Evolutionary conservation across 2,113 vertebrate species (phyloP), one percentile per base, ranked within the genome.

Genomic region (Entomyzon cyanotis): DNA sequence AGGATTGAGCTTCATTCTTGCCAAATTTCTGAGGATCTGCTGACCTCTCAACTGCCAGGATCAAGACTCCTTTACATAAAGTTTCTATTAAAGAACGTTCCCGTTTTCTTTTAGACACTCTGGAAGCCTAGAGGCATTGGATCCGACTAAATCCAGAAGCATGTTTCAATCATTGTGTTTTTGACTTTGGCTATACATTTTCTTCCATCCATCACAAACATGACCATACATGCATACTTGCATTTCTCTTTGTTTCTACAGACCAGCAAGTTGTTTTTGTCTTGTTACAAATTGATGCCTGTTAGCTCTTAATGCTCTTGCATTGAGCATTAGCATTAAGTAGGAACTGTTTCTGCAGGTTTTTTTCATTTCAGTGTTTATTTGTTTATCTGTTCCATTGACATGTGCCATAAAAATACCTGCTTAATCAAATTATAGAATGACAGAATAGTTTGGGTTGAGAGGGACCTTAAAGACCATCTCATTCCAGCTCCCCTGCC

Each of bases 101-200:
- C 16, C 9, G 19, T 70, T 81, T 42, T 35, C 12, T 52, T 76
- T 85, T 52, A 53, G 30, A 42, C 7, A 30, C 15, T 31, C 9
- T 58, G 23, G 22, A 63, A 37, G n/a, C 19, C 56, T 47, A n/a
- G 27, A 76, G 39, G 4, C 39, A 9, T 25, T 75, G 28, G n/a
- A 37, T 30, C 37, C 63, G 28, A 69, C 22, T 76, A 63, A 63
- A 49, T 59, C 19, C 2, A 69, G 50, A 37, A 68, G 14, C 35
- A 20, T 3, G 1, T 68, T 79, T 52, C 49, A 59, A 3, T 30
- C 0, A 1, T 18, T 46, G 31, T 12, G 6, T 10, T 55, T 13
- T 19, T 85, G 37, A 33, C 53, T 77, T 76, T 31, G 41, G 44
- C 20, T 73, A 7, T 25, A 14, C 21, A 24, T 56, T 74, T 84